Percentiles rank a stretch among this genome's conserved stretches.
Conservation (phyloP, 1,140 invertebrate genomes). For the Heliothis subflexa region DNA sequence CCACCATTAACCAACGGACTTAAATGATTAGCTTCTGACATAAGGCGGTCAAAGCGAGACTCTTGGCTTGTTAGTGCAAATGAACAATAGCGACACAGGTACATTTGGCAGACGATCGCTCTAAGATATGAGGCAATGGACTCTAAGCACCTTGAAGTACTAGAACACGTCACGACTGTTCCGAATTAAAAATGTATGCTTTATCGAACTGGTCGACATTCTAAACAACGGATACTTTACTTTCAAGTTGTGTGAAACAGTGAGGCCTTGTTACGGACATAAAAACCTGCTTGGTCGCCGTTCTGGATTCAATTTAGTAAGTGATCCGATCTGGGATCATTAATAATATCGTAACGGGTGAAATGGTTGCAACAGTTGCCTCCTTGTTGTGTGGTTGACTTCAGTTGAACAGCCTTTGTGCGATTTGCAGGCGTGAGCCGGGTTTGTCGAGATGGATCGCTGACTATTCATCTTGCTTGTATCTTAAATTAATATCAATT, state of each 20-base stretch:
- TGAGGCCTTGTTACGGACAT: conserved; percentile 6
- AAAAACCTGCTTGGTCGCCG: conserved; percentile 24
- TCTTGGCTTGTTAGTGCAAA: conserved; percentile 60
- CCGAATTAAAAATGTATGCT: conserved; percentile 67
- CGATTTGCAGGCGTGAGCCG: conserved; percentile 36
- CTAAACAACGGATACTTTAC: conserved; percentile 48
- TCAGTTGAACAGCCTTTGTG: conserved; percentile 34
- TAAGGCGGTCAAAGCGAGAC: conserved; percentile 67
- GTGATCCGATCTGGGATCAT: conserved; percentile 40
- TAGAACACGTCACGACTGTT: conserved; percentile 55
- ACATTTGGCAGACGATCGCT: conserved; percentile 55
- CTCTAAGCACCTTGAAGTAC: conserved; percentile 43
- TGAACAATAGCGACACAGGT: conserved; percentile 64
- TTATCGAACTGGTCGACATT: conserved; percentile 59
- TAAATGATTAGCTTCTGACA: conserved; percentile 74
- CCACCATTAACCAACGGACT: conserved; percentile 65
- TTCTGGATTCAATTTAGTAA: conserved; percentile 39
- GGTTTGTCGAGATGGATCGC: conserved; percentile 34
- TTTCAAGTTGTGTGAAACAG: conserved; percentile 32
- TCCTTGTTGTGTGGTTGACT: conserved; percentile 36
- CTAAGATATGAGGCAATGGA: conserved; percentile 55
- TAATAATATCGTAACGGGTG: conserved; percentile 39
- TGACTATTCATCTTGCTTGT: conserved; percentile 33
- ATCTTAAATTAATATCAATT: conserved; percentile 17
- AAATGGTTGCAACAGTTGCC: conserved; percentile 40